Conservation (phyloP, 2,113 vertebrate genomes). For the Thomomys bottae region DNA sequence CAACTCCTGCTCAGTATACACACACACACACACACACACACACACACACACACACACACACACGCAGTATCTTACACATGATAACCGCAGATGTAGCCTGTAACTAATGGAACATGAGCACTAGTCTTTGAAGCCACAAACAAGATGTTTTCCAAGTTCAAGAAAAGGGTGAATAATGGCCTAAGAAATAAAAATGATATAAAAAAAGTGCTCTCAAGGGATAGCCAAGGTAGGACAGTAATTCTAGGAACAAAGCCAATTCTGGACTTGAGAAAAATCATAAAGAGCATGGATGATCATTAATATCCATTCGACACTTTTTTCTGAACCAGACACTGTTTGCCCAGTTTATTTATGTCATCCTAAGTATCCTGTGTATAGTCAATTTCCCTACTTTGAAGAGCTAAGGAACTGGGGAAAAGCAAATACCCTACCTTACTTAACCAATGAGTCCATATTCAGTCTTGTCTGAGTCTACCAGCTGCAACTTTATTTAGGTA, state of each 20-base stretch:
- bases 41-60: background rate
- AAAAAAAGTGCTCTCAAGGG: background rate
- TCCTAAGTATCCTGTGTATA: background rate
- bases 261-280: constrained; percentile 16
- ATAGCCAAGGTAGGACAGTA: background rate
- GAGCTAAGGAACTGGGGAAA: constrained; percentile 27
- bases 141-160: background rate
- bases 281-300: background rate
- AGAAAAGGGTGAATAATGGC: background rate
- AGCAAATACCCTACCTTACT: background rate
- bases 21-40: background rate
- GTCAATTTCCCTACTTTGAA: background rate
- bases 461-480: background rate
- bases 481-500: background rate
- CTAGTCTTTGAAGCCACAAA: constrained; percentile 14
- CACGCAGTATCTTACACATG: background rate
- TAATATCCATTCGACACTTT: background rate
- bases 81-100: background rate
- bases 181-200: background rate
- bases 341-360: constrained; percentile 30
- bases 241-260: background rate
- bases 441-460: background rate
- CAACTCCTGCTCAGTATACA: background rate
- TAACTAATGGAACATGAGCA: background rate
- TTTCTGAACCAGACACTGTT: constrained; percentile 8